These are phyloP conservation scores for Sarcophaga peregrina DNA, from an alignment of 1,140 invertebrate genomes.

Conservation along the genomic window DNA sequence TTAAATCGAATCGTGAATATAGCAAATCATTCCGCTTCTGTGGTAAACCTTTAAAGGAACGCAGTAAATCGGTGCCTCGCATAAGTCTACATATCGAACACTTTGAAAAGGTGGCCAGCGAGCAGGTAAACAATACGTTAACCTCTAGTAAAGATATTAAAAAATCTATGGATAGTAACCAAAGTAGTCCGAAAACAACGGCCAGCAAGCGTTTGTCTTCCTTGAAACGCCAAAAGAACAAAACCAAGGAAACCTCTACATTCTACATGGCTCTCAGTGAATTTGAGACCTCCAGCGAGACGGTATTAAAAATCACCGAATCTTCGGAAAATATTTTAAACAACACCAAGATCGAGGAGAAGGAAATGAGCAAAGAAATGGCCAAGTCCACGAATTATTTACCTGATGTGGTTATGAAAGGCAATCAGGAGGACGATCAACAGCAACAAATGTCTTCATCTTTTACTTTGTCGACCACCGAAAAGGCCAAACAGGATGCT, in stretches of 20 bases:
- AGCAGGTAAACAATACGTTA: background rate
- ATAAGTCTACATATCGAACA: slow-evolving; percentile 57
- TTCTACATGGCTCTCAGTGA: slow-evolving; percentile 74
- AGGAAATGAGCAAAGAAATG: slow-evolving; percentile 39
- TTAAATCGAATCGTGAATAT: slow-evolving; percentile 20
- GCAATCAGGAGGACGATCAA: background rate
- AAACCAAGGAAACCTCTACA: slow-evolving; percentile 70
- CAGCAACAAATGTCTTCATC: background rate
- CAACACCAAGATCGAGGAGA: slow-evolving; percentile 35
- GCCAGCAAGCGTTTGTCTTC: slow-evolving; percentile 74
- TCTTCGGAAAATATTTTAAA: slow-evolving; percentile 71
- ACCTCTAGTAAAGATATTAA: slow-evolving; percentile 54
- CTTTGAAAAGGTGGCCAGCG: slow-evolving; percentile 51
- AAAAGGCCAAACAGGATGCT: slow-evolving; percentile 59
- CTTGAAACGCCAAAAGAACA: slow-evolving; percentile 73
- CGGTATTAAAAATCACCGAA: slow-evolving; percentile 73
- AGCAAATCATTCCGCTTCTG: slow-evolving; percentile 58
- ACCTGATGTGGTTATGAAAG: background rate
- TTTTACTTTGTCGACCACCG: slow-evolving; percentile 40
- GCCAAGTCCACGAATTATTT: background rate
- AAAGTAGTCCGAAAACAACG: slow-evolving; percentile 74
- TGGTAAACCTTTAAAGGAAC: slow-evolving; percentile 62
- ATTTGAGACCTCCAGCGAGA: slow-evolving; percentile 69
- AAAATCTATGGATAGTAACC: slow-evolving; percentile 68
- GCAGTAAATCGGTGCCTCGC: slow-evolving; percentile 63